Percentiles rank a stretch among this genome's conserved stretches.
These are phyloP conservation scores for Microchrysa polita DNA, from an alignment of 2,888 invertebrate genomes.

Conservation along the genomic window DNA sequence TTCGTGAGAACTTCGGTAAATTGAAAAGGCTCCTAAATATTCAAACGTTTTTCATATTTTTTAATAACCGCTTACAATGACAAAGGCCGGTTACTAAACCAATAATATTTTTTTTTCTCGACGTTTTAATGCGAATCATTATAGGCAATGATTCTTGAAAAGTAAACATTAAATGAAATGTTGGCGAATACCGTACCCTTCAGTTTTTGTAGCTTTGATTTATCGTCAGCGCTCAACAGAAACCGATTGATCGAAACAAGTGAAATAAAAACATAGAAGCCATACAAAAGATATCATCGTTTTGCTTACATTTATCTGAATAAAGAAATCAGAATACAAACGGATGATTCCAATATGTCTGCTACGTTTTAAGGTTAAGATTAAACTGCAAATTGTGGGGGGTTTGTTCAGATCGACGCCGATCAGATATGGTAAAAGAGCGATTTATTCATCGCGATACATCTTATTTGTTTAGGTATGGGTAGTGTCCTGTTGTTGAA, in stretches of 20 bases:
- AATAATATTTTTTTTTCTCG: slow-evolving; percentile 32
- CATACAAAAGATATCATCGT: too few relatives aligned
- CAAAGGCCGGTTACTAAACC: slow-evolving; percentile 26
- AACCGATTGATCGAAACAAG: neutral
- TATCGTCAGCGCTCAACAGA: too few relatives aligned
- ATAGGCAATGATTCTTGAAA: slow-evolving; percentile 40
- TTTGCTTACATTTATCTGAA: neutral
- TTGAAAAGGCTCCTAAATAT: too few relatives aligned
- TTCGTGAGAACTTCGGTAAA: too few relatives aligned
- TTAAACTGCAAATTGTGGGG: neutral
- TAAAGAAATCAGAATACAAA: neutral
- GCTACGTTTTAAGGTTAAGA: slow-evolving; percentile 2
- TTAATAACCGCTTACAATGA: slow-evolving; percentile 10
- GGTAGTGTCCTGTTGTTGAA: slow-evolving; percentile 19
- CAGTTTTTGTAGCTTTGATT: too few relatives aligned
- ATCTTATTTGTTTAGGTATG: slow-evolving; percentile 23
- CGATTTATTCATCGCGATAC: slow-evolving; percentile 38
- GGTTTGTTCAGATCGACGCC: slow-evolving; percentile 18
- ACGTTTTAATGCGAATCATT: slow-evolving; percentile 40
- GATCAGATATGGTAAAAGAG: slow-evolving; percentile 34
- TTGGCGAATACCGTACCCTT: neutral
- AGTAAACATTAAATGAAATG: slow-evolving; percentile 18
- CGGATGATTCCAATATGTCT: slow-evolving; percentile 39
- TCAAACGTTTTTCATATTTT: too few relatives aligned
- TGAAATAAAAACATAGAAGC: neutral